A percentile compares a stretch with the other conserved stretches of the same genome.
Evolutionary conservation across 1,140 invertebrate genomes (phyloP).

Genomic region (Diabrotica virgifera): DNA sequence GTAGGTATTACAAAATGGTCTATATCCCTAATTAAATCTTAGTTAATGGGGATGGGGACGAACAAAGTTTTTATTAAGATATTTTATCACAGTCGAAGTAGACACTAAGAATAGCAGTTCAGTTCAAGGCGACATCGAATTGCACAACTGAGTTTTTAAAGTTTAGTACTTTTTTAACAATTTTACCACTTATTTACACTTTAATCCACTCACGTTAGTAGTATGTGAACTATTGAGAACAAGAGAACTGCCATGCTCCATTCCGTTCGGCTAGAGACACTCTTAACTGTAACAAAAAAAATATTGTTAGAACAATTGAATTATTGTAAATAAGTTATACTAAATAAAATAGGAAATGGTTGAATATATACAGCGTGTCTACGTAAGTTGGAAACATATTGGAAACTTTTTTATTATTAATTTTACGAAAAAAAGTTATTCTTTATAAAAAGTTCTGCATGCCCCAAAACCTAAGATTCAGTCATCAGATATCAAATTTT

Average conservation of each 20-base stretch:
- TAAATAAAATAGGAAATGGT: too few relatives aligned
- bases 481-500: too few relatives aligned
- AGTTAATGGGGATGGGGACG: neutral
- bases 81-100: neutral
- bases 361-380: too few relatives aligned
- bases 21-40: too few relatives aligned
- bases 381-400: too few relatives aligned
- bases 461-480: too few relatives aligned
- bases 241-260: neutral
- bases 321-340: too few relatives aligned
- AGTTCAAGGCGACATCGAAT: conserved; percentile 1
- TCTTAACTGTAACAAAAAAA: neutral
- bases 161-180: neutral
- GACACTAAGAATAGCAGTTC: conserved; percentile 2
- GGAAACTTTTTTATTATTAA: too few relatives aligned
- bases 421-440: too few relatives aligned
- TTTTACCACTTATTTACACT: neutral
- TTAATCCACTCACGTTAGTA: neutral
- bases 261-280: neutral
- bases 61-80: conserved; percentile 1
- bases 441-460: too few relatives aligned
- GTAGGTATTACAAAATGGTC: too few relatives aligned
- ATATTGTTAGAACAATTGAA: neutral
- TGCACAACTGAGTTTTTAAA: neutral
- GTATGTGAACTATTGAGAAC: neutral